phyloP scores from a whole-genome alignment of 2,888 invertebrate species.

The Eudemis profundana region DNA sequence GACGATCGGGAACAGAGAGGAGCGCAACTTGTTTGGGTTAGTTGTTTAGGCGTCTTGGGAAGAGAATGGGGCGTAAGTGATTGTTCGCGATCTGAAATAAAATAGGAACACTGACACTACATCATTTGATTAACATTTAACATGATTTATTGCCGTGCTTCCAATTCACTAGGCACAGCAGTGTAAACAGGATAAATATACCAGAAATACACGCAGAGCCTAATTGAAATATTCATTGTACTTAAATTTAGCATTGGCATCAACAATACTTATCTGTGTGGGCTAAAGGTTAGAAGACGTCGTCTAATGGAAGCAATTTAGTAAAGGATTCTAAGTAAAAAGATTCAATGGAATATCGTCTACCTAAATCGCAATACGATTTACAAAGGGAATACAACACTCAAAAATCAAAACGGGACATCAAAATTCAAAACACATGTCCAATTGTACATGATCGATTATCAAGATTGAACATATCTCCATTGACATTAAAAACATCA shows the following conservation, averaged over 20 bases:
- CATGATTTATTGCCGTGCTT: not conserved
- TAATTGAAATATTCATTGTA: too few relatives aligned
- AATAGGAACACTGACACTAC: not conserved
- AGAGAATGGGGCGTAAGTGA: not conserved
- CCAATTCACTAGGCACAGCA: not conserved
- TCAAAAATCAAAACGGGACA: not conserved
- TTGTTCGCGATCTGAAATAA: not conserved
- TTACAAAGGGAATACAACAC: slow-evolving; percentile 9
- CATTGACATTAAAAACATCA: slow-evolving; percentile 43
- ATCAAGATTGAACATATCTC: slow-evolving; percentile 1
- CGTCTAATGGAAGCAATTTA: too few relatives aligned
- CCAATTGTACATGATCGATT: slow-evolving; percentile 31
- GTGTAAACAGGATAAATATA: not conserved
- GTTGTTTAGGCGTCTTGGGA: not conserved
- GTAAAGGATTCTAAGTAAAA: too few relatives aligned
- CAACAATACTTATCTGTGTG: too few relatives aligned
- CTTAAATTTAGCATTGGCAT: too few relatives aligned
- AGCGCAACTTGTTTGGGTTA: not conserved
- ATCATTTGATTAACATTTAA: too few relatives aligned
- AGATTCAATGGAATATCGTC: too few relatives aligned
- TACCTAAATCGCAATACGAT: not conserved
- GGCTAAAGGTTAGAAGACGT: too few relatives aligned
- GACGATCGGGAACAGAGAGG: slow-evolving; percentile 17
- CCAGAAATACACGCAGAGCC: not conserved
- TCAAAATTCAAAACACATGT: slow-evolving; percentile 14